Evolutionary conservation across 2,113 vertebrate genomes (phyloP), one percentile per base, ranked within the genome.

Genomic region (Electrona antarctica): DNA sequence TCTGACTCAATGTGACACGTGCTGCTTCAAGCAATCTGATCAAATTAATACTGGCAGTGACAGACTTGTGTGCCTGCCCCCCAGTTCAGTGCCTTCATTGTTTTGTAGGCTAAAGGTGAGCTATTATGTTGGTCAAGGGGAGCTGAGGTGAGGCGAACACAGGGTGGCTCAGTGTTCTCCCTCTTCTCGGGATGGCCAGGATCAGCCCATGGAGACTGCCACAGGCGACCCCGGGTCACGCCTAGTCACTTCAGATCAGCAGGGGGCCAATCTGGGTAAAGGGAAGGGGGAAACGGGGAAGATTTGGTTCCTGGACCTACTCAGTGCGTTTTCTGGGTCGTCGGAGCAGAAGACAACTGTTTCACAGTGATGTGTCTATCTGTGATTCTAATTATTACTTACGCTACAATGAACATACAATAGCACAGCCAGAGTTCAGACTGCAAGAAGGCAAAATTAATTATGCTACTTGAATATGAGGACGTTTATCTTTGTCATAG

Each of bases 31-130:
- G 33, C 33, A 41, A 6, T 41, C 33, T 41, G 33, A 41, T 41
- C 33, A 28, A 63, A 21, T 13, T 0, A 45, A n/a, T 56, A 56
- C 4, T 7, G 7, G 8, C 52, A 66, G 21, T 67, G 70, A 82
- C 74, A 59, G 21, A 50, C 7, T 9, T 46, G 58, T 71, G 7
- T 76, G 64, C 46, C 56, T 64, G 58, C 57, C 28, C 52, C 29
- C 73, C 67, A 75, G 66, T 63, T 69, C 54, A 76, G 62, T 60
- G 50, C 29, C 50, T 65, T 71, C 28, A 87, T 80, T 81, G 73
- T 83, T 87, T 76, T 83, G 73, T 75, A 74, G 66, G 79, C 87
- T 80, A 86, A 79, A 82, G 83, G 82, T 84, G 84, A 79, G 29
- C n/a, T 67, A 86, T 88, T 88, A 83, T 86, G 49, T 64, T 9